Conservation (phyloP, 2,888 invertebrate species). For the Empis livida region DNA sequence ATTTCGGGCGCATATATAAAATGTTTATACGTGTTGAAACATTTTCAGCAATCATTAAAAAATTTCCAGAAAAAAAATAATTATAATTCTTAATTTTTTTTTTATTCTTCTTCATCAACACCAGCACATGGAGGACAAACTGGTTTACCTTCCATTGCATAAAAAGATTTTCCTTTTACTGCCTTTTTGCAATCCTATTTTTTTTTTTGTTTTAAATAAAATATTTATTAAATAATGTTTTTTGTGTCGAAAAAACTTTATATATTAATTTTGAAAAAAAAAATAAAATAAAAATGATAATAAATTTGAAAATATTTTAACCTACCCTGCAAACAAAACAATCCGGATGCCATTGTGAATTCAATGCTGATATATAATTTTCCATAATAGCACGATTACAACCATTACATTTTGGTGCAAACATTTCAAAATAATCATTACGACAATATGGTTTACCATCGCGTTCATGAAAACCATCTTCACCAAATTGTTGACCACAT, state of each 20-base stretch:
- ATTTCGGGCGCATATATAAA: background rate
- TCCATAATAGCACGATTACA: conserved; percentile 94
- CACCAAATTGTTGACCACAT: conserved; percentile 93
- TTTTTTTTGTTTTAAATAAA: background rate
- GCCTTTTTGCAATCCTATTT: conserved; percentile 83
- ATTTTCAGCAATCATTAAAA: background rate
- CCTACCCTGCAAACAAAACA: conserved; percentile 98
- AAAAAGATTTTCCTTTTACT: conserved; percentile 91
- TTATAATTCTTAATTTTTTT: conserved; percentile 19
- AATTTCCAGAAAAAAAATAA: conserved; percentile 5
- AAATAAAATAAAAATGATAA: background rate
- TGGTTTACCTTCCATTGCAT: conserved; percentile 93
- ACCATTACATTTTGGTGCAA: conserved; percentile 95
- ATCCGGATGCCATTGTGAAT: conserved; percentile 96
- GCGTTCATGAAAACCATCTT: conserved; percentile 94
- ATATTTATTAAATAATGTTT: no score
- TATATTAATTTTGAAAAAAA: conserved; percentile 19
- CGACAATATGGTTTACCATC: conserved; percentile 94
- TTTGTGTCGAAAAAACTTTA: background rate
- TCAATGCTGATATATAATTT: conserved; percentile 94
- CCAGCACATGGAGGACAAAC: conserved; percentile 91
- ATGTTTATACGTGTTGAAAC: no score
- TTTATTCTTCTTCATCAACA: conserved; percentile 69
- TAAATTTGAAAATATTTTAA: conserved; percentile 12
- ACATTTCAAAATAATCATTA: conserved; percentile 93